These are phyloP conservation scores for Lypha dubia DNA, from an alignment of 2,888 invertebrate genomes.

Conservation along the genomic window DNA sequence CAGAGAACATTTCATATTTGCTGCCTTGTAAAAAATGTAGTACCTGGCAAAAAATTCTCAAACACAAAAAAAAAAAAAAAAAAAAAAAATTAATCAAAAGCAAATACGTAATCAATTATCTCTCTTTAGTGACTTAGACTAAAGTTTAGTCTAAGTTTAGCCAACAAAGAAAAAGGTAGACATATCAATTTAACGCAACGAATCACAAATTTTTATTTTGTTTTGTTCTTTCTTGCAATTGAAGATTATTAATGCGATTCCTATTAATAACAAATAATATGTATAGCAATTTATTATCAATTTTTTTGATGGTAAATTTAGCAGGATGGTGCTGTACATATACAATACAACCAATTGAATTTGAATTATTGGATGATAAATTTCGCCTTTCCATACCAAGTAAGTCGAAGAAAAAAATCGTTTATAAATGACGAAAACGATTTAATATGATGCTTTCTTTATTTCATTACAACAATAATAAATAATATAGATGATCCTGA, in stretches of 20 bases:
- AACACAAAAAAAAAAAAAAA: background rate
- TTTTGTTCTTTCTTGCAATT: background rate
- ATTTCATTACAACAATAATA: no score
- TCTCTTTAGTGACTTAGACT: conserved; percentile 37
- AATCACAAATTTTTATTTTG: background rate
- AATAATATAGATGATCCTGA: conserved; percentile 84
- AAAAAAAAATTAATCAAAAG: conserved; percentile 3
- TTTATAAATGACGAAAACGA: background rate
- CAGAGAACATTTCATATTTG: no score
- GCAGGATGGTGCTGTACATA: conserved; percentile 47
- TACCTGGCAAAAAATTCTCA: background rate
- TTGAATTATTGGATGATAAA: conserved; percentile 75
- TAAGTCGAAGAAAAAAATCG: conserved; percentile 59
- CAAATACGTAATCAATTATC: background rate
- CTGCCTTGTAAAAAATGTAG: no score
- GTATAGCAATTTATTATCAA: conserved; percentile 29
- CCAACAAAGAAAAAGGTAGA: conserved; percentile 29
- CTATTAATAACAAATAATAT: conserved; percentile 16
- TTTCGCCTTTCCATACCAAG: conserved; percentile 80
- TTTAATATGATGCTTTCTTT: conserved; percentile 14
- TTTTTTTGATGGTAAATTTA: conserved; percentile 42
- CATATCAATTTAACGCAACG: background rate
- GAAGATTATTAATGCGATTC: background rate
- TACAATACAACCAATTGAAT: conserved; percentile 64
- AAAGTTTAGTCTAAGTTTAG: conserved; percentile 36